Base-by-base conservation (phyloP, 2,113 vertebrate genomes). In the Chrysochloris asiatica region DNA sequence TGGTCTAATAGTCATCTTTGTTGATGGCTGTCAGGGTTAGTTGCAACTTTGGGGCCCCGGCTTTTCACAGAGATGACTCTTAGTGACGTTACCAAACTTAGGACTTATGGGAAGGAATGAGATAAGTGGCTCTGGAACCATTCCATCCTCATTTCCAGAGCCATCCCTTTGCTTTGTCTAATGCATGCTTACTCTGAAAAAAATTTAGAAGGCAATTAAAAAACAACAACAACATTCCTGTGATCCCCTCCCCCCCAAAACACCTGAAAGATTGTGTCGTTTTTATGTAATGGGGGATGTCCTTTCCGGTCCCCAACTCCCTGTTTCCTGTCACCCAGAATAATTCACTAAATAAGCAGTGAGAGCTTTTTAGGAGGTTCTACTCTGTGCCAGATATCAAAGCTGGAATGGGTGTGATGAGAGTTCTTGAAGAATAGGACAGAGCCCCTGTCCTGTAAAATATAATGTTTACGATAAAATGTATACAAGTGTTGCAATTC, bases 61-160 rank as follows among this genome's bases (percentile, higher is more conserved):
- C 28, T 86, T n/a, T 92, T 83, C n/a, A 43, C 43, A 79, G 48
- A 93, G n/a, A 33, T 71, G 36, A 79, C 75, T 79, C 71, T 85
- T 47, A 36, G 30, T 76, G 89, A 26, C 17, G 24, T 14, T 13
- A 36, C 21, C n/a, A 85, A 75, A 28, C 45, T 92, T 65, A n/a
- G 17, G 54, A 41, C 30, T 30, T 65, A 87, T 47, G 76, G 81
- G 50, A 86, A 73, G 36, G 13, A 26, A 6, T 77, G 47, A 95
- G 47, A 45, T 47, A 38, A 36, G 41, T 63, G 16, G 24, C 28
- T 48, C 59, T 78, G 52, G 17, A 28, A 1, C 14, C 19, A 26
- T 41, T 86, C 73, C 24, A 59, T 22, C 38, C 45, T 86, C n/a
- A 63, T 24, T 71, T 45, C 33, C 19, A 54, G 41, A 4, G 5